These are phyloP conservation scores for Cladorhizidae sp. DNA, from an alignment of 37 sponge, comb jelly and placozoan genomes.

Conservation along the genomic window DNA sequence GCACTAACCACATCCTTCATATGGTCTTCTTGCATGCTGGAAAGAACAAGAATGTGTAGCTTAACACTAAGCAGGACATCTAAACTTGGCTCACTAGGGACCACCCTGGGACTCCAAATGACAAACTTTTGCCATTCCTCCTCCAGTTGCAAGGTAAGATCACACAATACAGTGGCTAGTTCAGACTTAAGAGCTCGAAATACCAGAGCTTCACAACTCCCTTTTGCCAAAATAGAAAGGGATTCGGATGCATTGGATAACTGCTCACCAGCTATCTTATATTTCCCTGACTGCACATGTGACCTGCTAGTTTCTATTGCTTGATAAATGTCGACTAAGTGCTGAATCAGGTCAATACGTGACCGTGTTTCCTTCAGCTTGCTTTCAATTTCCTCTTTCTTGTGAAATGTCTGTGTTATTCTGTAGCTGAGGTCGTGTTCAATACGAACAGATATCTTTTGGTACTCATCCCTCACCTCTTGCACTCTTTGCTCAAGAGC, in stretches of 20 bases:
- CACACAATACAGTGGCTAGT: neutral
- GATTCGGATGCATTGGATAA: neutral
- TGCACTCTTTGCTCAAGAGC: constrained; percentile 18
- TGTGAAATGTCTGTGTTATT: constrained; percentile 23
- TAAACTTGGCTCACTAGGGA: neutral
- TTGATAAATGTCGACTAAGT: constrained; percentile 25
- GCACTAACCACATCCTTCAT: constrained; percentile 34
- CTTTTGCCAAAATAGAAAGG: neutral
- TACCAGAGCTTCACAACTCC: constrained; percentile 58
- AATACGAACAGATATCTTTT: constrained; percentile 21
- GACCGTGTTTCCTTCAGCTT: constrained; percentile 27
- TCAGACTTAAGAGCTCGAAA: constrained; percentile 45
- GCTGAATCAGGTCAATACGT: constrained; percentile 33
- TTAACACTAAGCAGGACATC: neutral
- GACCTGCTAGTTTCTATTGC: constrained; percentile 6
- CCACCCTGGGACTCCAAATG: constrained; percentile 38
- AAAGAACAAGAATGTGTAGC: neutral
- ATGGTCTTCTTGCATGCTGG: neutral
- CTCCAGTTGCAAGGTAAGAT: constrained; percentile 3
- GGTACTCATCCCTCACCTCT: constrained; percentile 39
- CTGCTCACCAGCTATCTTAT: constrained; percentile 7
- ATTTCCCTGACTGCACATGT: constrained; percentile 19
- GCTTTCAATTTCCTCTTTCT: constrained; percentile 44
- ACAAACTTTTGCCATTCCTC: constrained; percentile 58
- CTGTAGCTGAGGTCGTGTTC: constrained; percentile 35